A percentile compares a stretch with the other conserved stretches of the same genome.
Conservation (phyloP, 2,888 invertebrate genomes). For the Chalcis sispes region DNA sequence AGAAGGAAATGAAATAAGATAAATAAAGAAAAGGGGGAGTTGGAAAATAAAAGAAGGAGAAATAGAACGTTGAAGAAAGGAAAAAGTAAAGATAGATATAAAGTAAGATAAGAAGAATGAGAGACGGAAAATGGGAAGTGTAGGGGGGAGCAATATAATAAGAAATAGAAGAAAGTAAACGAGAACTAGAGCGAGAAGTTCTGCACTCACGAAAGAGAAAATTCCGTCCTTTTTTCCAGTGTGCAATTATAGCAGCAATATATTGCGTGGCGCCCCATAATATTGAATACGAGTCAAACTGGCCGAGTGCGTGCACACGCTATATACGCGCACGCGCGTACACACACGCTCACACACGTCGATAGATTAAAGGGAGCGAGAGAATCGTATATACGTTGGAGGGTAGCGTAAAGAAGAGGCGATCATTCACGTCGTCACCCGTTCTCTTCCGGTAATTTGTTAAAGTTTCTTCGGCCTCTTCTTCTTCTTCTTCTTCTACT, state of each 20-base stretch:
- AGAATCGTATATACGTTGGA: neutral
- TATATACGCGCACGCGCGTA: no score
- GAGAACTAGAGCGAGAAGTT: slow-evolving; percentile 45
- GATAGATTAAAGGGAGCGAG: neutral
- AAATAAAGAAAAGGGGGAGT: neutral
- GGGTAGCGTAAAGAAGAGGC: slow-evolving; percentile 5
- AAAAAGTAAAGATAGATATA: neutral
- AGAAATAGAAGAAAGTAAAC: slow-evolving; percentile 9
- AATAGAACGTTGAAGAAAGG: neutral
- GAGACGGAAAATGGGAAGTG: neutral
- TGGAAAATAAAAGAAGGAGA: neutral
- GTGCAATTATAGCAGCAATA: slow-evolving; percentile 5
- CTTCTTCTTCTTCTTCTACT: slow-evolving; percentile 20
- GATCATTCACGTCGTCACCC: slow-evolving; percentile 34
- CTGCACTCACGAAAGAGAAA: neutral
- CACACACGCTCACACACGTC: neutral
- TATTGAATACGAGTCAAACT: slow-evolving; percentile 16
- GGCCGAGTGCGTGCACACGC: neutral
- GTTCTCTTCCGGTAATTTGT: slow-evolving; percentile 54
- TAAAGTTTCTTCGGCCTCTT: slow-evolving; percentile 34
- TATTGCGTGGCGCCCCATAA: neutral
- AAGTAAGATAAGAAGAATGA: slow-evolving; percentile 15
- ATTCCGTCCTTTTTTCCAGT: neutral
- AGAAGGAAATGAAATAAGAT: slow-evolving; percentile 15
- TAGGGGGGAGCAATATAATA: slow-evolving; percentile 17